Percentiles rank a stretch among this genome's conserved stretches.
phyloP scores from a whole-genome alignment of 35 echinoderm and acorn worm species.

The Ophiothrix spiculata region DNA sequence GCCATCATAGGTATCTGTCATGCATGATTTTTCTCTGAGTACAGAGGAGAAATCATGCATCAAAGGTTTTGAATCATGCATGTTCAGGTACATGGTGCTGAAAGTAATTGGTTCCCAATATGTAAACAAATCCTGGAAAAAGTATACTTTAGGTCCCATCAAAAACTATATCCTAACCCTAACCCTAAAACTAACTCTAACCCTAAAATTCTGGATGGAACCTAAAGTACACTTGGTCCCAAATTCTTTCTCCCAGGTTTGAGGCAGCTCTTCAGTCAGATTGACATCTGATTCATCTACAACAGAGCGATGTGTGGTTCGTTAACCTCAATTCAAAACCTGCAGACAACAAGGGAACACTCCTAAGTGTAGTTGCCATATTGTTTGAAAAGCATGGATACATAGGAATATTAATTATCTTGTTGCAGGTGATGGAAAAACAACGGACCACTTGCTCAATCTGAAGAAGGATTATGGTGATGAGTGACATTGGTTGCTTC shows the following conservation, averaged over 20 bases:
- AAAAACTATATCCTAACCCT: no score
- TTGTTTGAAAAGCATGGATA: constrained; percentile 37
- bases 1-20: background rate
- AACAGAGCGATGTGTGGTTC: constrained; percentile 6
- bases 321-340: constrained; percentile 28
- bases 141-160: no score
- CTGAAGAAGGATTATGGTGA: constrained; percentile 29
- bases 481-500: constrained; percentile 45
- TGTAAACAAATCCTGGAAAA: no score
- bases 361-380: constrained; percentile 29
- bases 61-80: background rate
- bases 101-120: constrained; percentile 1
- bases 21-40: constrained; percentile 4
- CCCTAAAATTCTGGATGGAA: no score
- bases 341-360: constrained; percentile 20
- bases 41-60: background rate
- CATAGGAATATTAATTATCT: constrained; percentile 6
- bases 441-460: constrained; percentile 26
- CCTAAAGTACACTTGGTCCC: no score
- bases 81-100: constrained; percentile 35
- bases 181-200: no score
- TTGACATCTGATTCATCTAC: background rate
- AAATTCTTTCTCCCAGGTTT: constrained; percentile 26
- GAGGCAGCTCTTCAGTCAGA: background rate
- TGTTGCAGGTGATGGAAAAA: constrained; percentile 54